These are phyloP conservation scores for Lasiurus cinereus DNA, from an alignment of 2,113 vertebrate genomes.

Conservation along the genomic window DNA sequence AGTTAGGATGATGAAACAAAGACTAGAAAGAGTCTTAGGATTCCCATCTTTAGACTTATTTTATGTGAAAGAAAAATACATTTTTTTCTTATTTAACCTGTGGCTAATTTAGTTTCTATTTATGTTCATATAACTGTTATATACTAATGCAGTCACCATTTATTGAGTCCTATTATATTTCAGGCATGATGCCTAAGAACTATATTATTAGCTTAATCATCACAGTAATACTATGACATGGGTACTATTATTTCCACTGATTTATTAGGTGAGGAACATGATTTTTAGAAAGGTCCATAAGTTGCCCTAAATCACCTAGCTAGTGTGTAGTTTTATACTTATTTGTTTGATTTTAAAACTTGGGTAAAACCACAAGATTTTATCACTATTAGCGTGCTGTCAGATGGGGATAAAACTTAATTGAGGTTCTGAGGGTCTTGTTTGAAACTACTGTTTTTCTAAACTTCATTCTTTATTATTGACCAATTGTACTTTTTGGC, in stretches of 20 bases:
- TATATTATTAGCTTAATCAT: constrained; percentile 36
- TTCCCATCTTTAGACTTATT: constrained; percentile 9
- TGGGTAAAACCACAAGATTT: background rate
- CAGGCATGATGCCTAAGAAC: background rate
- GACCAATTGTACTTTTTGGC: background rate
- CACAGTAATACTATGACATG: background rate
- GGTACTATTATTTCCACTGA: constrained; percentile 23
- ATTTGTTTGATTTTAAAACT: constrained; percentile 31
- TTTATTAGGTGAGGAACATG: background rate
- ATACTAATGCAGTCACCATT: background rate
- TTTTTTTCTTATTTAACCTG: constrained; percentile 41
- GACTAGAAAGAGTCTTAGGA: background rate
- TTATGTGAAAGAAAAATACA: background rate
- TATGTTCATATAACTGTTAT: background rate
- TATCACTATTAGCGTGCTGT: background rate
- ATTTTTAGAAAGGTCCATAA: background rate
- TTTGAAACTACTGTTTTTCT: constrained; percentile 48
- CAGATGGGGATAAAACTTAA: constrained; percentile 16
- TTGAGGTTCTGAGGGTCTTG: constrained; percentile 25
- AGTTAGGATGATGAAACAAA: background rate
- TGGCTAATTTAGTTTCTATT: background rate
- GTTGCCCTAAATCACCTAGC: background rate
- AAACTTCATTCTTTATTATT: constrained; percentile 29
- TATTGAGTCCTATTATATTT: constrained; percentile 19
- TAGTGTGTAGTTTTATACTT: background rate